Percentiles rank a stretch among this genome's conserved stretches.
Conservation (phyloP, 2,797 vertebrate genomes). For the Rhincodon typus region DNA sequence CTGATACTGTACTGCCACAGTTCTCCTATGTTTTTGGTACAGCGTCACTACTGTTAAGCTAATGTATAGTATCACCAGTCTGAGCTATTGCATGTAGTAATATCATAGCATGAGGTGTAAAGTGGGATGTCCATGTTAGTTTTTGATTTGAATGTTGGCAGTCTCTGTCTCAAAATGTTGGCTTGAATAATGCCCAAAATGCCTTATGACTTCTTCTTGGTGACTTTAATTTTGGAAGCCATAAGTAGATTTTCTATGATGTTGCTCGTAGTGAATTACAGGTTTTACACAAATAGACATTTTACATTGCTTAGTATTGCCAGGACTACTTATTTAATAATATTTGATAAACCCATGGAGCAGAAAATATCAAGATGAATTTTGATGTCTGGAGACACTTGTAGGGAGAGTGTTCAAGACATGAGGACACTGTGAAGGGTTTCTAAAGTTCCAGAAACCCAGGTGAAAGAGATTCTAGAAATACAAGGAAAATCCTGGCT, state of each 20-base stretch:
- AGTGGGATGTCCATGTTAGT: neutral
- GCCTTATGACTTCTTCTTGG: neutral
- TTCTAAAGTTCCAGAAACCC: neutral
- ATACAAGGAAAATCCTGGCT: neutral
- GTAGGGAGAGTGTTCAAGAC: neutral
- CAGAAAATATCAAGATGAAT: neutral
- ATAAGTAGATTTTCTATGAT: neutral
- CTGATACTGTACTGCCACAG: no score
- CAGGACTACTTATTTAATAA: neutral
- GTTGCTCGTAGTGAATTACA: neutral
- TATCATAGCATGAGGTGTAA: neutral
- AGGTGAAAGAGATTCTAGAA: neutral
- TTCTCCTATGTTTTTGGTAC: no score
- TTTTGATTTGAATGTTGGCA: neutral
- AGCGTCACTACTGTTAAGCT: no score
- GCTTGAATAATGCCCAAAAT: neutral
- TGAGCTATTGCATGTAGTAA: no score
- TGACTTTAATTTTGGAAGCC: neutral
- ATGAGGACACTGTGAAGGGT: neutral
- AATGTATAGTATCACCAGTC: no score
- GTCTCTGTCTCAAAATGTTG: neutral
- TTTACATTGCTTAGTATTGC: neutral
- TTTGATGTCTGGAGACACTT: neutral
- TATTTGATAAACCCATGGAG: neutral
- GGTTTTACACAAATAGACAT: neutral